Base-by-base conservation (phyloP, 2,797 vertebrate species). In the Percopsis omiscomaycus region DNA sequence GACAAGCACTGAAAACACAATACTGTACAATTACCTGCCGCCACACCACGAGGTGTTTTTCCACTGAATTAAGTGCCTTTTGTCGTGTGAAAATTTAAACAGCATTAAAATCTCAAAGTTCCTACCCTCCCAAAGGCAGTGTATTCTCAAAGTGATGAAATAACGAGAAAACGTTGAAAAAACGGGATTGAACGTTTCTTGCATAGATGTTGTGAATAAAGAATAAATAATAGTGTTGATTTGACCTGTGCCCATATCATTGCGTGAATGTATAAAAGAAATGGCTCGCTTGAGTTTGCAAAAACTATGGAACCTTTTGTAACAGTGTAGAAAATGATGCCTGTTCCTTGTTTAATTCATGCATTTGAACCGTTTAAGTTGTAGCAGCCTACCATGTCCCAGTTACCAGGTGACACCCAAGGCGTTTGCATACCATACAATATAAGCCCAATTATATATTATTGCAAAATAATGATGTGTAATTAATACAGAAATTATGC, bases 21-120 rank as follows among this genome's bases (percentile, higher is more conserved):
- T 49, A n/a, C 59, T 49, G 37, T 9, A 12, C 44, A 57, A 66
- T 59, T 66, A 46, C 22, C 22, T 22, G 22, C 22, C 22, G 22
- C 32, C 52, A 32, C 32, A 28, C 37, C 37, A 47, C 27, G 16
- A 58, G 28, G n/a, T 27, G 30, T 22, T 42, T 28, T 45, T 54
- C 27, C 22, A 47, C 6, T 55, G 66, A 68, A 16, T 60, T 44
- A 61, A 68, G 16, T 11, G 59, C 59, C 52, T 61, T 55, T 49
- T 15, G 66, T 52, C 45, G 61, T 52, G 42, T 68, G 52, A 61
- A 55, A 27, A 55, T 68, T 68, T 61, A 55, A 68, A 45, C 52
- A 37, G 30, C 16, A 68, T 68, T 55, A 61, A 68, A 61, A 60
- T 67, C 27, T 60, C 11, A 55, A 30, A 37, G 27, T 61, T 55